Conservation (phyloP, 2,888 invertebrate species). For the Archips crataeganus region DNA sequence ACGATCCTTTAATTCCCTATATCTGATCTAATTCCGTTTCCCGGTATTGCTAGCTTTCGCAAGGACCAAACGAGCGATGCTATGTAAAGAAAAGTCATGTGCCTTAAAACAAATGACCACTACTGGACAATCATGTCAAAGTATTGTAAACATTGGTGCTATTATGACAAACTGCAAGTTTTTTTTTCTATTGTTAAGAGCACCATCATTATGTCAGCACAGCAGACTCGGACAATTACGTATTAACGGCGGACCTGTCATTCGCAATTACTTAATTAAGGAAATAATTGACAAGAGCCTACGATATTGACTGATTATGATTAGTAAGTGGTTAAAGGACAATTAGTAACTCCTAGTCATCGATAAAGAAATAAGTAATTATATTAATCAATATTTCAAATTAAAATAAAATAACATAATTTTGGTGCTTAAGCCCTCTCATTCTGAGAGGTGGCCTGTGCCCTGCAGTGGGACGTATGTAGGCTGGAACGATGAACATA, state of each 20-base stretch:
- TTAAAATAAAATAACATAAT: no score
- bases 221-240: slow-evolving; percentile 25
- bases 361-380: background rate
- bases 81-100: background rate
- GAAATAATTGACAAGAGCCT: slow-evolving; percentile 6
- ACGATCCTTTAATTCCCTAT: no score
- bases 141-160: background rate
- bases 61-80: no score
- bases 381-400: background rate
- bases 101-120: background rate
- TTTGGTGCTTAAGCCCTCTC: no score
- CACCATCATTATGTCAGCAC: background rate
- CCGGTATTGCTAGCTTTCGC: no score
- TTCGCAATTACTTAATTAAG: slow-evolving; percentile 20
- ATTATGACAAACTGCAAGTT: background rate
- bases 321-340: background rate
- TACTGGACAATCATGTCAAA: background rate
- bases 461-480: no score
- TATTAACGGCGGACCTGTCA: slow-evolving; percentile 19
- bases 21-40: no score
- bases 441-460: no score
- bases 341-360: background rate
- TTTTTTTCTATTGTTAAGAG: background rate
- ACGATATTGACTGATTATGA: background rate
- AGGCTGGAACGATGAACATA: no score